Base-by-base conservation (phyloP, 2,888 invertebrate genomes). In the Leptinotarsa haldemani region DNA sequence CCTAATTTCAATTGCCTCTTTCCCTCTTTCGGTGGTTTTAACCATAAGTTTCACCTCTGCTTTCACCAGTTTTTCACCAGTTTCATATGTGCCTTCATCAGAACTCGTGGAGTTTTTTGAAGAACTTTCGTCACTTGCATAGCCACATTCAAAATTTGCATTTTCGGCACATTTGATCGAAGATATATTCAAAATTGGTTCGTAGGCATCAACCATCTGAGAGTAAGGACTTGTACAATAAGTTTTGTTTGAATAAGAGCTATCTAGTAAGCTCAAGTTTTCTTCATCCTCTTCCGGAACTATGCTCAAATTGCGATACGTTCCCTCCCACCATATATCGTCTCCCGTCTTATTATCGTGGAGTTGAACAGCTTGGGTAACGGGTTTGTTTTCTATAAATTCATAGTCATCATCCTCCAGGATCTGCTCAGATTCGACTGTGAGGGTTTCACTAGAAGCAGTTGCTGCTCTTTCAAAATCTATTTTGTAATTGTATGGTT, bases 11-110 rank as follows among this genome's bases (percentile, higher is more conserved):
- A 89, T 88, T 65, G 88, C 88, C 80, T 89, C 89, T 80, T 87
- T 87, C 7, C 89, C 90, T 78, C 83, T 82, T 68, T 89, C 89
- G 16, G 85, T 83, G 1, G 89, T 89, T 83, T 88, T 88, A 1
- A 90, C 89, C 70, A 90, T 82, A 9, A 90, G 82, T 80, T 89
- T 90, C 13, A 90, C 87, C 80, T 90, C 89, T 18, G 89, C 89
- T 81, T 86, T 89, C 72, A 87, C 83, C 18, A 85, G 74, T 73
- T 83, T 84, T 74, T 86, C 84, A n/a, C 73, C 73, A 12, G 76
- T 76, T 70, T 83, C 82, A 50, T 82, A 81, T 25, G 83, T 81
- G 25, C 84, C 83, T 69, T 84, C 84, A 71, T 83, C 84, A 40
- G 81, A 80, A 78, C 84, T 83, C 0, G 73, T 71, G 15, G 78